phyloP scores from a whole-genome alignment of 2,113 vertebrate species.

The Hassar affinis region DNA sequence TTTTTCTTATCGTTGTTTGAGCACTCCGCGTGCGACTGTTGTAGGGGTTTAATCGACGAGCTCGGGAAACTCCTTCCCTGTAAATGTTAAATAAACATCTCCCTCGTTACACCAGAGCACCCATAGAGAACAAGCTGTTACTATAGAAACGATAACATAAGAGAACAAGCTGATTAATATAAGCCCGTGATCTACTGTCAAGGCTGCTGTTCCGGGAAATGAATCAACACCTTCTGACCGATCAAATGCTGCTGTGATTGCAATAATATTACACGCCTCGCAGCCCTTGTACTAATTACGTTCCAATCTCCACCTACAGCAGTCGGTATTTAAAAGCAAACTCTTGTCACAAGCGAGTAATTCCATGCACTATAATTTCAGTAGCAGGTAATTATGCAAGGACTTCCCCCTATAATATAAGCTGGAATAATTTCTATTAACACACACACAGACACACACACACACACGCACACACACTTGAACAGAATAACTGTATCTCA shows the following conservation, averaged over 20 bases:
- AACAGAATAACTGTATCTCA: slow-evolving; percentile 30
- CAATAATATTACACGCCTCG: slow-evolving; percentile 25
- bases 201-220: not conserved
- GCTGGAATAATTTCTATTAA: slow-evolving; percentile 45
- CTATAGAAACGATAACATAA: not conserved
- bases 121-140: not conserved
- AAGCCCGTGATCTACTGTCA: not conserved
- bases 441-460: slow-evolving; percentile 13
- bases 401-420: slow-evolving; percentile 24
- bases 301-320: slow-evolving; percentile 31
- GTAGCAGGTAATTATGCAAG: slow-evolving; percentile 39
- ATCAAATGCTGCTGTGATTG: slow-evolving; percentile 28
- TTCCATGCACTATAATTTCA: slow-evolving; percentile 41
- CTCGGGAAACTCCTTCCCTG: not conserved
- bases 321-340: slow-evolving; percentile 44
- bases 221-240: not conserved
- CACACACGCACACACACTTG: not conserved
- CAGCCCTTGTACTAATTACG: slow-evolving; percentile 46
- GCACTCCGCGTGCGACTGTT: not conserved
- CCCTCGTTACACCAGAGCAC: not conserved
- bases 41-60: not conserved
- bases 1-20: slow-evolving; percentile 1
- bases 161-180: not conserved
- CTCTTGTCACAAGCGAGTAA: slow-evolving; percentile 41
- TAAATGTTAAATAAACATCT: not conserved